Conservation (phyloP, 2,113 vertebrate species). For the Pyrgilauda ruficollis region DNA sequence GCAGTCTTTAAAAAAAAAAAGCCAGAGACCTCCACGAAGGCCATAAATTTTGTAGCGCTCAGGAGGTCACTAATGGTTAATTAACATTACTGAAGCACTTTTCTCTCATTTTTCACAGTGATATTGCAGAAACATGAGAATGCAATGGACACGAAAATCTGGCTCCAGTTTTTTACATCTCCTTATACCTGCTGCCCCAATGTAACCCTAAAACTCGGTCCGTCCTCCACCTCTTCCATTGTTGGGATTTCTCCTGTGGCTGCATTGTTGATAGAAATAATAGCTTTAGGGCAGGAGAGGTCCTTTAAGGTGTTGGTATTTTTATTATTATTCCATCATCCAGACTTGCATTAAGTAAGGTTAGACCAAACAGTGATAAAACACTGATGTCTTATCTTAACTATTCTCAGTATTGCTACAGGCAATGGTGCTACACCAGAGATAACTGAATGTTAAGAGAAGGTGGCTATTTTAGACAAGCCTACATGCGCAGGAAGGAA, state of each 20-base stretch:
- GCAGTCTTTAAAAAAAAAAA: not conserved
- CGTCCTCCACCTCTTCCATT: not conserved
- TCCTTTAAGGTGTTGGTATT: not conserved
- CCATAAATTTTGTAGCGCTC: not conserved
- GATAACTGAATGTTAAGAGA: not conserved
- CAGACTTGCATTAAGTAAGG: not conserved
- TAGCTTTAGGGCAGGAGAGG: not conserved
- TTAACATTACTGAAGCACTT: not conserved
- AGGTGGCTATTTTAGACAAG: not conserved
- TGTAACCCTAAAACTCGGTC: not conserved
- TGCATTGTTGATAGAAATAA: not conserved
- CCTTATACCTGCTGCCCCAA: not conserved
- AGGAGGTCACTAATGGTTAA: not conserved
- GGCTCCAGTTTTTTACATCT: not conserved
- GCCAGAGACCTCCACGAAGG: not conserved
- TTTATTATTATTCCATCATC: not conserved
- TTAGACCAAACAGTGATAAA: not conserved
- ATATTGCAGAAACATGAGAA: not conserved
- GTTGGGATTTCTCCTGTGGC: not conserved
- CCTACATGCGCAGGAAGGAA: conserved; percentile 27
- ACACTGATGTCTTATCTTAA: conserved; percentile 7
- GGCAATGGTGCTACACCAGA: not conserved
- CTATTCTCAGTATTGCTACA: not conserved
- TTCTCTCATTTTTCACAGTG: not conserved
- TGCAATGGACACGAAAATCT: not conserved